Evolutionary conservation across 2,113 vertebrate genomes (phyloP).

Genomic region (Gobio gobio): DNA sequence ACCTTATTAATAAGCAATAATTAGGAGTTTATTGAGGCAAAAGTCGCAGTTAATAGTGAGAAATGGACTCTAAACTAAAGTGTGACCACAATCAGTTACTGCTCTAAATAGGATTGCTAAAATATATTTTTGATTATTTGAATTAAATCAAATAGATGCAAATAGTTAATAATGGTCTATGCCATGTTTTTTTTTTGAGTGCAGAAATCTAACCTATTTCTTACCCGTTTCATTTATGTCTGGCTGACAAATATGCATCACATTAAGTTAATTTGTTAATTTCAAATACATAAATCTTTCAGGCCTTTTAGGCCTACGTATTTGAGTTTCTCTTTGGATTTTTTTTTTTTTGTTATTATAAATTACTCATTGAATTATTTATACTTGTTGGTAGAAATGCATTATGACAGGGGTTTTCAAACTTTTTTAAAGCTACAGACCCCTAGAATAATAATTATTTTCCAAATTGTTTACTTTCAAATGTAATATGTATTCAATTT

Average conservation of each 20-base stretch:
- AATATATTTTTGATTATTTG: not conserved
- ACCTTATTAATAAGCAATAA: too few species aligned
- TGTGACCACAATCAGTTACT: too few species aligned
- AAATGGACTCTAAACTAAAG: too few species aligned
- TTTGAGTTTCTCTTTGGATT: not conserved
- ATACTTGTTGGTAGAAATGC: not conserved
- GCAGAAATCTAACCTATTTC: not conserved
- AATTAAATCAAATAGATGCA: not conserved
- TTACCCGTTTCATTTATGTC: not conserved
- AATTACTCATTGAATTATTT: not conserved
- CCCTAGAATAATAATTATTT: too few species aligned
- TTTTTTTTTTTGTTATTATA: not conserved
- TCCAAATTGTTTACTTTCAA: too few species aligned
- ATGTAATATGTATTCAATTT: too few species aligned
- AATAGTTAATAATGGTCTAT: too few species aligned
- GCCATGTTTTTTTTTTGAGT: not conserved
- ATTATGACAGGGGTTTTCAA: not conserved
- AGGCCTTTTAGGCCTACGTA: not conserved
- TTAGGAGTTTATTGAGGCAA: too few species aligned
- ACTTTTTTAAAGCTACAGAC: not conserved
- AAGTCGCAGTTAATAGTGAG: too few species aligned
- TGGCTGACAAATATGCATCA: not conserved
- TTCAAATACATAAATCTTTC: not conserved
- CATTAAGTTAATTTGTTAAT: not conserved
- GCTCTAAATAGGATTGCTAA: too few species aligned